A percentile compares a stretch with the other conserved stretches of the same genome.
Conservation (phyloP, 2,888 invertebrate species). For the Oasisia sp. region DNA sequence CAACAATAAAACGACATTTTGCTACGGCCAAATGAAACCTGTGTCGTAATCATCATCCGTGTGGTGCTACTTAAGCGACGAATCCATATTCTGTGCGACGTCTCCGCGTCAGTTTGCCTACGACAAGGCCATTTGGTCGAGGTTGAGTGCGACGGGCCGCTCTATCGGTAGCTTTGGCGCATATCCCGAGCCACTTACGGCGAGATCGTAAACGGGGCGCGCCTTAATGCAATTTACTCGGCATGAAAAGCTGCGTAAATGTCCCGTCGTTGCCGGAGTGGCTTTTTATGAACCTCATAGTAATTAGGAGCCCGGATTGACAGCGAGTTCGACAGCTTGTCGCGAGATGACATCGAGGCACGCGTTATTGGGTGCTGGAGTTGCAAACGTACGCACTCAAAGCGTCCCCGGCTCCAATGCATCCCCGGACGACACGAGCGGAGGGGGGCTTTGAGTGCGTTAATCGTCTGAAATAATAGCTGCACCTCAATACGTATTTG, state of each 20-base stretch:
- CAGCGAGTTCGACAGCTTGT: not conserved
- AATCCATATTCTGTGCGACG: not conserved
- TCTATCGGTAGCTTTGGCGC: not conserved
- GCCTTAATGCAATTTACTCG: slow-evolving; percentile 10
- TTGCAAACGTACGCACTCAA: not conserved
- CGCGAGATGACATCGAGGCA: not conserved
- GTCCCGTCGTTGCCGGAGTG: not conserved
- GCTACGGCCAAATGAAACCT: not conserved
- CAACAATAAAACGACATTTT: not conserved
- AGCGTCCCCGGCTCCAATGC: too few species aligned
- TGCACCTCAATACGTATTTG: too few species aligned
- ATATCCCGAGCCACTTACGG: not conserved
- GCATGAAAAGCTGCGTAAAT: not conserved
- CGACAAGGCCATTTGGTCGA: not conserved
- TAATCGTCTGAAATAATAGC: not conserved
- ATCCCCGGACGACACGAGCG: not conserved
- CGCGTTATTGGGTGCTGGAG: not conserved
- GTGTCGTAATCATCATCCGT: not conserved
- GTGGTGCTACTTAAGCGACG: not conserved
- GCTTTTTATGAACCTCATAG: not conserved
- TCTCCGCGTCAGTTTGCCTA: not conserved
- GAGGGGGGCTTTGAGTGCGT: not conserved
- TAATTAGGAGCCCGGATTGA: not conserved
- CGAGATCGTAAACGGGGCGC: not conserved
- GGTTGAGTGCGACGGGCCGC: not conserved